Conservation (phyloP, 1,140 invertebrate genomes). For the Vanessa atalanta region DNA sequence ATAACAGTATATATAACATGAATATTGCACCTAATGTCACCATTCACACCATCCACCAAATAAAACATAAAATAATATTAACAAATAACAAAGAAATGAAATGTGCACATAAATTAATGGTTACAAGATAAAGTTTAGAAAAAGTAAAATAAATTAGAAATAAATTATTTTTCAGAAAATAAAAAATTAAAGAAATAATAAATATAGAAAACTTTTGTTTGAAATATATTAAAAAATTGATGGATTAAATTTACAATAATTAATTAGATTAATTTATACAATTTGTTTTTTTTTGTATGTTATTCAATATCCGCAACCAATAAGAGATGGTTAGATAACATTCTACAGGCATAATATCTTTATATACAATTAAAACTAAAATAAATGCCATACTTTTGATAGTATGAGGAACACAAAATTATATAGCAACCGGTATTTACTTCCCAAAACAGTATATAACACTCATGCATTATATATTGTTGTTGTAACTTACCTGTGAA, state of each 20-base stretch:
- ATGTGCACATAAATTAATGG: not conserved
- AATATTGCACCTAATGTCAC: conserved; percentile 78
- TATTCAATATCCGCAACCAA: not conserved
- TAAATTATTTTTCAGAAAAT: not conserved
- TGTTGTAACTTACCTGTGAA: conserved; percentile 88
- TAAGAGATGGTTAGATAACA: not conserved
- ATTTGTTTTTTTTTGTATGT: no score
- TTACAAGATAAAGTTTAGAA: no score
- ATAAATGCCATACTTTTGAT: not conserved
- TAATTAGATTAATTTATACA: not conserved
- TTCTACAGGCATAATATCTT: not conserved
- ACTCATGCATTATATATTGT: conserved; percentile 7
- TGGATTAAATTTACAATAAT: not conserved
- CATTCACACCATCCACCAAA: conserved; percentile 77
- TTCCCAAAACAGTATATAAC: conserved; percentile 7
- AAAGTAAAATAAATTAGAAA: not conserved
- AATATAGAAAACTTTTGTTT: not conserved
- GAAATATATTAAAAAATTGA: not conserved
- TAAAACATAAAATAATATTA: conserved; percentile 75
- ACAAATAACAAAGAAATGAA: conserved; percentile 47
- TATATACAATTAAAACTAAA: conserved; percentile 9
- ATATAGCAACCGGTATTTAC: conserved; percentile 7
- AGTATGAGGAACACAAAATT: not conserved
- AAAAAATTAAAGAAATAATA: not conserved
- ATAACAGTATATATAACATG: conserved; percentile 81